Base-by-base conservation (phyloP, 2,113 vertebrate genomes). In the Leptodactylus fuscus region DNA sequence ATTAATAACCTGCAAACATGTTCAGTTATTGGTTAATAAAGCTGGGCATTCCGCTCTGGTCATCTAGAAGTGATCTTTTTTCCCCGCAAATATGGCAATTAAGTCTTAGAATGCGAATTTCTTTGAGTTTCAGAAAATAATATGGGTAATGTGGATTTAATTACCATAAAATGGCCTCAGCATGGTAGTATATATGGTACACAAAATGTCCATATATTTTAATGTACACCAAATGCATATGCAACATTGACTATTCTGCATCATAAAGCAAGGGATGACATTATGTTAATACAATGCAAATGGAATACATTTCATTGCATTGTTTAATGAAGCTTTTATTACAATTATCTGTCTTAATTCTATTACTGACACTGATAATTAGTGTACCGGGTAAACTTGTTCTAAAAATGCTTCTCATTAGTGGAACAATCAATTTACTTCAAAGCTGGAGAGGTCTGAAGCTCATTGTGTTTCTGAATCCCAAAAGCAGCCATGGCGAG, bases 281-380 rank as follows among this genome's bases (percentile, higher is more conserved):
- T 77, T 84, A 84, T 76, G 71, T 16, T 77, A 76, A 76, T 84
- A 84, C 55, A 76, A 84, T 65, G 51, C 55, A 84, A 77, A 75
- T 76, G 16, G 27, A 84, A 77, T 76, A 76, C 53, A 84, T 84
- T 77, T 84, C 38, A 76, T 65, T 84, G 51, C 82, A 76, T 84
- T 84, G 82, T 77, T 84, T 84, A 84, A 84, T 84, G 53, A 84
- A 76, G 82, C 82, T 48, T 84, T 84, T 84, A 77, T 84, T 84
- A 49, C 82, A 84, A 84, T 84, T 84, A 84, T 84, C 55, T 84
- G 82, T 84, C 73, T 77, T 84, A 84, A 84, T 84, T 84, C 55
- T 77, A 65, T 84, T 84, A 62, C 82, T 77, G 82, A 75, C 71
- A 84, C 73, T 67, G 73, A 84, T 77, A 77, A 84, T 77, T 84